phyloP scores from a whole-genome alignment of 2,113 vertebrate genomes.

The Potamarius usumacintae region DNA sequence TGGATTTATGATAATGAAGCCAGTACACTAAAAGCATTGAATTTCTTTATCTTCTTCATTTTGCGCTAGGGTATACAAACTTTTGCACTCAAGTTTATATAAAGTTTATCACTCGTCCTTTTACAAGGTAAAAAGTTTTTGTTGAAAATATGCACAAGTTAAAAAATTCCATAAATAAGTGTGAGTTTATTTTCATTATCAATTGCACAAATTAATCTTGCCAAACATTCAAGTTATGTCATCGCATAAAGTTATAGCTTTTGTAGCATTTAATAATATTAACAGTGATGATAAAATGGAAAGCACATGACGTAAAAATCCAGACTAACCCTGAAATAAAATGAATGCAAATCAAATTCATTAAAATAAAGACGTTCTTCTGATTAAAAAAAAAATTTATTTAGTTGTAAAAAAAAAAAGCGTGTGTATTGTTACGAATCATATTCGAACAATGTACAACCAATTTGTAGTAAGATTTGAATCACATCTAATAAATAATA shows the following conservation, averaged over 20 bases:
- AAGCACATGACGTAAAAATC: not conserved
- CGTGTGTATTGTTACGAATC: not conserved
- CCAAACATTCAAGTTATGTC: too few species aligned
- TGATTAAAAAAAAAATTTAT: not conserved
- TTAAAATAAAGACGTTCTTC: not conserved
- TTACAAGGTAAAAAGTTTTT: not conserved
- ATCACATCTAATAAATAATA: not conserved
- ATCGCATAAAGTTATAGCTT: too few species aligned
- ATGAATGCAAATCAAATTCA: not conserved
- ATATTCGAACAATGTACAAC: not conserved
- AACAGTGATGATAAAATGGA: not conserved
- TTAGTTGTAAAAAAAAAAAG: not conserved
- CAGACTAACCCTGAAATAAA: not conserved
- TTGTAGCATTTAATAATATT: not conserved
- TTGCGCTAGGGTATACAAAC: not conserved
- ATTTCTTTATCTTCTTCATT: not conserved
- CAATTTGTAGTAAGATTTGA: not conserved
- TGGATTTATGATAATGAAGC: too few species aligned
- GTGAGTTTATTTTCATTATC: too few species aligned
- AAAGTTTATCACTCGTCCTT: too few species aligned
- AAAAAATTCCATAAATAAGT: not conserved
- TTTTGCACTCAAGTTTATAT: not conserved
- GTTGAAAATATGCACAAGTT: not conserved
- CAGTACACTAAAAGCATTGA: not conserved
- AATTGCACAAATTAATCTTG: not conserved